These are phyloP conservation scores for Drosophila engyochracea DNA, from an alignment of 2,888 invertebrate species.

Conservation along the genomic window DNA sequence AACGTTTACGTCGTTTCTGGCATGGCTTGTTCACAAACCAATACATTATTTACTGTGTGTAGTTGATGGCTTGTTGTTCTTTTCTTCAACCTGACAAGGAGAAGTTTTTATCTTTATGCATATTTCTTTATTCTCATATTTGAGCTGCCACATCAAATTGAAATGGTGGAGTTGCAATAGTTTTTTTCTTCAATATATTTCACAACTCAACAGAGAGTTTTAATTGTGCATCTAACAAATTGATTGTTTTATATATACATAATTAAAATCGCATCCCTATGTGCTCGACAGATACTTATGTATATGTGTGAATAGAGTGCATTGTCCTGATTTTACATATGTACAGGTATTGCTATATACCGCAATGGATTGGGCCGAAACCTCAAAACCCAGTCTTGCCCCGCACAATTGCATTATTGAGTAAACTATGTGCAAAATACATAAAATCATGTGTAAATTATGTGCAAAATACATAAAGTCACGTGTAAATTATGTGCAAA, in stretches of 20 bases:
- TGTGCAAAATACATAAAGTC: conserved; percentile 11
- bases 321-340: conserved; percentile 51
- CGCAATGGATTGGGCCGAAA: conserved; percentile 26
- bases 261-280: no score
- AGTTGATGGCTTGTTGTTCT: neutral
- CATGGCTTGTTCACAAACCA: neutral
- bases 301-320: conserved; percentile 20
- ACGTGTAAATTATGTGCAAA: neutral
- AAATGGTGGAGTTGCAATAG: no score
- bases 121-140: neutral
- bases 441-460: conserved; percentile 24
- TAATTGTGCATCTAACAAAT: conserved; percentile 8
- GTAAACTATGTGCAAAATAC: neutral
- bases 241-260: conserved; percentile 16
- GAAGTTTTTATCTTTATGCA: neutral
- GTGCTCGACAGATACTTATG: conserved; percentile 10
- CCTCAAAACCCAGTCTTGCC: conserved; percentile 25
- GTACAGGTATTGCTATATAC: neutral
- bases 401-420: conserved; percentile 26
- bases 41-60: neutral
- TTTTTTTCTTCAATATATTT: neutral
- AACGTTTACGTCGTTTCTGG: conserved; percentile 13
- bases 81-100: neutral
- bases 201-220: neutral
- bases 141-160: neutral